phyloP scores from a whole-genome alignment of 2,888 invertebrate species.

The Drosophila demipolita region DNA sequence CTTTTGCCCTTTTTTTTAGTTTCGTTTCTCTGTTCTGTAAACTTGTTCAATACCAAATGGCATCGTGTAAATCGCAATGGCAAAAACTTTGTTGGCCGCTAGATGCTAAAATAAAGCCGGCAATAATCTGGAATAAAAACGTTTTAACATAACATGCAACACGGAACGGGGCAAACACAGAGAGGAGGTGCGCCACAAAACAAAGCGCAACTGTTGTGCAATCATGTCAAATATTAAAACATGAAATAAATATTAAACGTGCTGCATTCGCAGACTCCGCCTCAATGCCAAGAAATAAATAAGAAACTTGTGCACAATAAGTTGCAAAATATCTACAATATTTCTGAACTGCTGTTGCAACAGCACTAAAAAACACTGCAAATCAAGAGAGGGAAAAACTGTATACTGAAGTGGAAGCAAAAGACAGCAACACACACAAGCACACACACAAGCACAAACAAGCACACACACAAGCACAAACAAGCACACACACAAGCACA shows the following conservation, averaged over 20 bases:
- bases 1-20: background rate
- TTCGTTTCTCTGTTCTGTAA: constrained; percentile 20
- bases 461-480: constrained; percentile 7
- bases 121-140: constrained; percentile 41
- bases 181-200: constrained; percentile 19
- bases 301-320: constrained; percentile 67
- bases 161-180: background rate
- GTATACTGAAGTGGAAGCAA: constrained; percentile 3
- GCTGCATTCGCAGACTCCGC: constrained; percentile 37
- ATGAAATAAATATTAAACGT: constrained; percentile 80
- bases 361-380: constrained; percentile 24
- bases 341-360: constrained; percentile 46
- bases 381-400: constrained; percentile 23
- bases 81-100: constrained; percentile 40
- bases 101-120: constrained; percentile 28
- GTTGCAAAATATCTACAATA: constrained; percentile 66
- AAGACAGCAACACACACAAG: constrained; percentile 13
- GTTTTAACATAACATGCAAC: constrained; percentile 5
- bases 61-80: constrained; percentile 40
- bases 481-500: constrained; percentile 11
- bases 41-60: constrained; percentile 70
- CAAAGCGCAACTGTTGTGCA: constrained; percentile 64
- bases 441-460: constrained; percentile 9
- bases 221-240: constrained; percentile 82
- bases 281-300: constrained; percentile 31